Evolutionary conservation across 2,888 invertebrate genomes (phyloP), one percentile per base, ranked within the genome.

Genomic region (Portevinia maculata): DNA sequence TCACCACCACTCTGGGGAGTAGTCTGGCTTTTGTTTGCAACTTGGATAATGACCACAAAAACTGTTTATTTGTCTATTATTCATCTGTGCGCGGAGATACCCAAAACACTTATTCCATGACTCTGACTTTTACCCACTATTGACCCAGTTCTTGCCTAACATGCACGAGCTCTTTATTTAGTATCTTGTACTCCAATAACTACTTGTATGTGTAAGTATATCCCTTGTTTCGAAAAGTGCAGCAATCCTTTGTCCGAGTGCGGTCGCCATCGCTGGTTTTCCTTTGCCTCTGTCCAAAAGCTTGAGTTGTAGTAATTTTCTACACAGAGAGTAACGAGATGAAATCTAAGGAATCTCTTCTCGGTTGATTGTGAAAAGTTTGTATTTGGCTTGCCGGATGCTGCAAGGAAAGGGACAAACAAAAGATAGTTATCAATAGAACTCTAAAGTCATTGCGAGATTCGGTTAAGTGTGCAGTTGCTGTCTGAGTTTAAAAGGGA

Each of bases 181-280:
- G 32, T 28, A 17, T 64, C 9, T 17, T 3, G 11, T 44, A 39
- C 39, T 39, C 48, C 8, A 48, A 28, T 21, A 8, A 21, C 6
- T 46, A 13, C 24, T 17, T 50, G 7, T 48, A 34, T 11, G 13
- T 52, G 24, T 50, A 44, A 9, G 32, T 9, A n/a, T n/a, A n/a
- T n/a, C n/a, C n/a, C 17, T 11, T 79, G 21, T 48, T 79, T 37
- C 19, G 34, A 57, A 79, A 69, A 75, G 55, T 69, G 62, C 62
- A 81, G 74, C 60, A 79, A 75, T 81, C 39, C 52, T 81, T 81
- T 81, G 75, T 75, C 64, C 75, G 30, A 64, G 69, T 70, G 69
- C 37, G 75, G 81, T 76, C 81, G 69, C 79, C 50, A 39, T 28
- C 37, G 62, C 50, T 41, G 57, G 67, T 67, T 62, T 39, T 30